phyloP scores from a whole-genome alignment of 2,888 invertebrate species.

The Cantharis rustica region DNA sequence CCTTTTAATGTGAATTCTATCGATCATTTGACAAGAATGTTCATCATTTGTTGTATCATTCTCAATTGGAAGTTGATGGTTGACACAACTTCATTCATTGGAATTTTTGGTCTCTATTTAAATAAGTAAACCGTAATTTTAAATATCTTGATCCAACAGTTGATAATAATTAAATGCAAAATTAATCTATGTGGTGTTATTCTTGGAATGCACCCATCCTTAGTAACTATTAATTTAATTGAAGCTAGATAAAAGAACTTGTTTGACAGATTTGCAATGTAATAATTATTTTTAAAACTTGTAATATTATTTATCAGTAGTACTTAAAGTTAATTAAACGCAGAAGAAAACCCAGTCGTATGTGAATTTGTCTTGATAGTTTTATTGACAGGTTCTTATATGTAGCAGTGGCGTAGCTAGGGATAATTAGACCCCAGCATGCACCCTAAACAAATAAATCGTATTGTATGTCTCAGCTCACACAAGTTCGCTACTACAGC shows the following conservation, averaged over 20 bases:
- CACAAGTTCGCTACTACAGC: too few relatives aligned
- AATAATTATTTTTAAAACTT: not conserved
- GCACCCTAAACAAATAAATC: too few relatives aligned
- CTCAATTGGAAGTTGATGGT: too few relatives aligned
- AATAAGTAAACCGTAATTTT: not conserved
- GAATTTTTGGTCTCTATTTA: too few relatives aligned
- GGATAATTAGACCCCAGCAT: too few relatives aligned
- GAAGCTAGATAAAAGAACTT: not conserved
- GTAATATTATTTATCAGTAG: not conserved
- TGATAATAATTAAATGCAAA: not conserved
- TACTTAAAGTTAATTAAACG: not conserved
- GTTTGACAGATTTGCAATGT: not conserved
- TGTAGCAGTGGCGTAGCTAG: too few relatives aligned
- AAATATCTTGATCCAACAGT: not conserved
- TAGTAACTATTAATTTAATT: not conserved
- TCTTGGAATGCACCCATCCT: not conserved
- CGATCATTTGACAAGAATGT: too few relatives aligned
- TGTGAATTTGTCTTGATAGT: not conserved
- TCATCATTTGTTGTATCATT: too few relatives aligned
- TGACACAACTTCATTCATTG: too few relatives aligned
- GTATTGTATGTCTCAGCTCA: too few relatives aligned
- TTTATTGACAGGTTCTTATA: not conserved
- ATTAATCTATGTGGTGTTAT: not conserved
- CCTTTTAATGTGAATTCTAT: too few relatives aligned
- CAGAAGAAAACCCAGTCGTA: not conserved